These are phyloP conservation scores for Eustalomyia histrio DNA, from an alignment of 2,888 invertebrate genomes.

Conservation along the genomic window DNA sequence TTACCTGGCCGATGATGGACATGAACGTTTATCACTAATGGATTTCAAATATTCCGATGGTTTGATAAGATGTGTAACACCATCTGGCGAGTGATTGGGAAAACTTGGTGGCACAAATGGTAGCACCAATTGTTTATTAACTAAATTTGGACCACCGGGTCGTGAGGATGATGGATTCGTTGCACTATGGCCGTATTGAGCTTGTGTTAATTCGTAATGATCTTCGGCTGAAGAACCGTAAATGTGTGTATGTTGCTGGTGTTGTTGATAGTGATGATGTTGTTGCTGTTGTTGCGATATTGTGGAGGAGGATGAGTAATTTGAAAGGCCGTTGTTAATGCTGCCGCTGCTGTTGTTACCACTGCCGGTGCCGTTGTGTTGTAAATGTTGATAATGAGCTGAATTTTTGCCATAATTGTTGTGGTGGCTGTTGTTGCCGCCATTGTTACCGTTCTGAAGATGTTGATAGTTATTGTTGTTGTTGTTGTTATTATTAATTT, in stretches of 20 bases:
- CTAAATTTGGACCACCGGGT: constrained; percentile 83
- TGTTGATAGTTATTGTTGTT: constrained; percentile 53
- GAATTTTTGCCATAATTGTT: constrained; percentile 60
- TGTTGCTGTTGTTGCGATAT: constrained; percentile 58
- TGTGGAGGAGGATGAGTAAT: constrained; percentile 61
- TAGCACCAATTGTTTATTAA: constrained; percentile 91
- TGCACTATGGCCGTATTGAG: constrained; percentile 72
- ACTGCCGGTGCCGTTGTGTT: constrained; percentile 59
- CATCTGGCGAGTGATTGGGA: constrained; percentile 84
- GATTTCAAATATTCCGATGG: constrained; percentile 95
- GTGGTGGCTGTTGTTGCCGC: constrained; percentile 66
- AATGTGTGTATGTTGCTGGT: constrained; percentile 69
- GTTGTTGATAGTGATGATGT: constrained; percentile 68
- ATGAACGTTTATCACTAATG: constrained; percentile 84
- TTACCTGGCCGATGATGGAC: constrained; percentile 80
- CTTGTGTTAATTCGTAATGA: constrained; percentile 76
- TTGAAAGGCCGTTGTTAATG: constrained; percentile 55
- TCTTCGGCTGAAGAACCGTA: constrained; percentile 76
- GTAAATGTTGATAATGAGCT: constrained; percentile 62
- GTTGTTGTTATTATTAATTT: constrained; percentile 59
- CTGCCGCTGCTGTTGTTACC: constrained; percentile 61
- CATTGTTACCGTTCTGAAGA: constrained; percentile 57
- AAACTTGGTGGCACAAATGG: constrained; percentile 96
- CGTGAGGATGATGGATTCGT: constrained; percentile 68
- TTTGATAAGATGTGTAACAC: constrained; percentile 92